Evolutionary conservation across 2,888 invertebrate genomes (phyloP), one percentile per base, ranked within the genome.

Genomic region (Tenthredo scrophulariae): DNA sequence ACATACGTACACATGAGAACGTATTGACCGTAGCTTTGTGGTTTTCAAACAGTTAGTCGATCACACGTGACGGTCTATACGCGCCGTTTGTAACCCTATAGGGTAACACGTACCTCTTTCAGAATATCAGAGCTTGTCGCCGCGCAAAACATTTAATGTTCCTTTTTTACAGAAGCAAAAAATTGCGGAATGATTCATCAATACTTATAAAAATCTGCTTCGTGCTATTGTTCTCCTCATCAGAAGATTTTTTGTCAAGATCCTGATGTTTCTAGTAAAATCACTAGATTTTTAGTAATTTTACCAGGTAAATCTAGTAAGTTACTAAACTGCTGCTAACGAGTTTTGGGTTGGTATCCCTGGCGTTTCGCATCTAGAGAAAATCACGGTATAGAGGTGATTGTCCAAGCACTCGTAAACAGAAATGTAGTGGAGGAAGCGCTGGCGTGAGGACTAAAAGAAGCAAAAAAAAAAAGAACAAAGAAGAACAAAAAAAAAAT

Each of bases 21-120:
- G 89, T 91, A 91, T 91, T 89, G 90, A 89, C 91, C 90, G 86
- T 90, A 89, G 85, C 88, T 89, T 90, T 90, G 90, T 84, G 89
- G 91, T 87, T 90, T 89, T 90, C 87, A 87, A 89, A 88, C 89
- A 87, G 87, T 58, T 84, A 54, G 33, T 50, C 33, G 77, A 77
- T 50, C 33, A 33, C 54, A 54, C 43, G 26, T 26, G 75, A 75
- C 50, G 26, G 6, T 43, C 10, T 7, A 50, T 10, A 46, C 29
- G 77, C 10, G 50, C 15, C 22, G n/a, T 22, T 74, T 74, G 26
- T 74, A 43, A 43, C 74, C n/a, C 26, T 6, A 15, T 46, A 40
- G 22, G 74, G 22, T 77, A 33, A 29, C 4, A 18, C 26, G 37
- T 37, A 29, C n/a, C 10, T 43, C 26, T 74, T 43, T 33, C 33